A percentile compares a stretch with the other conserved stretches of the same genome.
Evolutionary conservation across 2,888 invertebrate genomes (phyloP).

Genomic region (Protodeltote pygarga): DNA sequence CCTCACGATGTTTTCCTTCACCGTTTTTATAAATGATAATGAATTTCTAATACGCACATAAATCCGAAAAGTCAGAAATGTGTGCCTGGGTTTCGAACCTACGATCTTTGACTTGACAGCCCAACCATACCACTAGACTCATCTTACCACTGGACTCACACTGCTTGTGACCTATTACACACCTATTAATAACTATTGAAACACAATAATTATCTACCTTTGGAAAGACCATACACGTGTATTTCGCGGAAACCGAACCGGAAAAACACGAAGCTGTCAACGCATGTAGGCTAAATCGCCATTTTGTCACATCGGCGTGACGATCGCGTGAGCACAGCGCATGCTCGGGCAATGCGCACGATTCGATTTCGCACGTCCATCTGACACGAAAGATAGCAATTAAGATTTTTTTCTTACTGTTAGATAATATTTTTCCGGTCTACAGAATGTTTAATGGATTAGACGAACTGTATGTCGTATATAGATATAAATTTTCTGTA

Average conservation of each 20-base stretch:
- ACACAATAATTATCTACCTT: too few relatives aligned
- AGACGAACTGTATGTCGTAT: slow-evolving; percentile 20
- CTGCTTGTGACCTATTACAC: too few relatives aligned
- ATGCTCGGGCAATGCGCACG: slow-evolving; percentile 36
- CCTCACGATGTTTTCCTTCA: too few relatives aligned
- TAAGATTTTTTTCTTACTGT: slow-evolving; percentile 46
- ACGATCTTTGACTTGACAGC: too few relatives aligned
- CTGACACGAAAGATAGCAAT: slow-evolving; percentile 47
- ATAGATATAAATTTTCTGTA: too few relatives aligned
- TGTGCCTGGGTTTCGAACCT: too few relatives aligned
- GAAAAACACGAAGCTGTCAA: slow-evolving; percentile 41
- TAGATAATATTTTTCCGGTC: slow-evolving; percentile 53
- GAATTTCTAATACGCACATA: too few relatives aligned
- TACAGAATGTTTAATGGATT: slow-evolving; percentile 28
- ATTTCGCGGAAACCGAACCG: slow-evolving; percentile 32
- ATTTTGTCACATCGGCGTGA: slow-evolving; percentile 44
- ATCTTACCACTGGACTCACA: too few relatives aligned
- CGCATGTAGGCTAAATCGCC: slow-evolving; percentile 31
- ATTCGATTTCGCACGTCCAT: slow-evolving; percentile 45
- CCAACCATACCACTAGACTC: too few relatives aligned
- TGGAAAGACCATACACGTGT: background rate
- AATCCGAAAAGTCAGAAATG: too few relatives aligned
- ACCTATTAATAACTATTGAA: slow-evolving; percentile 6
- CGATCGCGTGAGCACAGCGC: slow-evolving; percentile 38
- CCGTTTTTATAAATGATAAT: too few relatives aligned